These are phyloP conservation scores for Rhopalosiphum nymphaeae DNA, from an alignment of 2,888 invertebrate species.

Conservation along the genomic window DNA sequence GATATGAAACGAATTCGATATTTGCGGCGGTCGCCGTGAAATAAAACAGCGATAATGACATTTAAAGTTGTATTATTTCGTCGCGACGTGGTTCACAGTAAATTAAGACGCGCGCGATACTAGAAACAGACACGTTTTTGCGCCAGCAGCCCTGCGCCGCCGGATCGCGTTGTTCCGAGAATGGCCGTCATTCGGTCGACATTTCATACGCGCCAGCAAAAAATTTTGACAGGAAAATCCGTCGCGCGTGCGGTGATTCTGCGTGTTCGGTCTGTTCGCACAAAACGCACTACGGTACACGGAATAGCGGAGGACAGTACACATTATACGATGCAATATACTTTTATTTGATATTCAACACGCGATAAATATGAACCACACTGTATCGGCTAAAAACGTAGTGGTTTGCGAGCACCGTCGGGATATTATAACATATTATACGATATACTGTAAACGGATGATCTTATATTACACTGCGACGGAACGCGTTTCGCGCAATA, in stretches of 20 bases:
- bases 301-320: neutral
- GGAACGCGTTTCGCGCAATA: neutral
- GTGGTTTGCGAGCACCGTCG: neutral
- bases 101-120: neutral
- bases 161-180: neutral
- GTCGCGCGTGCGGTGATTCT: neutral
- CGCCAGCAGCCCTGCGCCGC: neutral
- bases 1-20: neutral
- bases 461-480: neutral
- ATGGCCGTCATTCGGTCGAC: neutral
- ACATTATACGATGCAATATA: neutral
- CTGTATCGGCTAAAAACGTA: neutral
- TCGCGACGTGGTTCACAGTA: neutral
- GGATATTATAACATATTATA: neutral
- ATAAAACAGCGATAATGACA: neutral
- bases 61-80: neutral
- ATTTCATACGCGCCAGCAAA: neutral
- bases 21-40: neutral
- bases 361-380: neutral
- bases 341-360: neutral
- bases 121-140: neutral
- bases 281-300: neutral
- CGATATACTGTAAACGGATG: neutral
- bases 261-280: neutral
- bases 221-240: neutral